Percentiles rank a stretch among this genome's conserved stretches.
These are phyloP conservation scores for Agelas oroides DNA, from an alignment of 37 sponge, comb jelly and placozoan genomes.

Conservation along the genomic window DNA sequence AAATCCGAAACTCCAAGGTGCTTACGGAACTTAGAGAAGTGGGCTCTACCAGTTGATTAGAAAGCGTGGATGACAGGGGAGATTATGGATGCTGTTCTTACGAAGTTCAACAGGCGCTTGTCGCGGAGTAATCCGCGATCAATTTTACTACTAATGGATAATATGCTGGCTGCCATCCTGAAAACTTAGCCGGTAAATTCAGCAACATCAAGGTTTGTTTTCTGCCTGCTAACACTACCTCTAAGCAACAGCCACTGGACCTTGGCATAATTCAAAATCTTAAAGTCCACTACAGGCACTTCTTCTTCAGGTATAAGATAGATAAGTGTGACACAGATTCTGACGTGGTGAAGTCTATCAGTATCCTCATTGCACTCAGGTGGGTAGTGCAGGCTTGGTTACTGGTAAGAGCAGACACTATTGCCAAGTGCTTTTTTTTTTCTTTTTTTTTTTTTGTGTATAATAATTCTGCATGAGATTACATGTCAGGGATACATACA, in stretches of 20 bases:
- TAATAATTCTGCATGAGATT: no score
- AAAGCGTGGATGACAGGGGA: slow-evolving; percentile 47
- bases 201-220: slow-evolving; percentile 37
- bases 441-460: no score
- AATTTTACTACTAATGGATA: slow-evolving; percentile 24
- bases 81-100: slow-evolving; percentile 13
- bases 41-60: slow-evolving; percentile 1
- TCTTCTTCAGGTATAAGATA: slow-evolving; percentile 36
- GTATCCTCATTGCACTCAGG: slow-evolving; percentile 59
- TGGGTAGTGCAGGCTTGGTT: slow-evolving; percentile 72
- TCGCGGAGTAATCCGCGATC: slow-evolving; percentile 9
- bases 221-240: slow-evolving; percentile 57
- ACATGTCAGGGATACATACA: no score
- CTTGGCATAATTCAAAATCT: slow-evolving; percentile 66
- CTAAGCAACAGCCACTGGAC: slow-evolving; percentile 64
- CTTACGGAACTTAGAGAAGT: slow-evolving; percentile 29
- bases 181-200: not conserved
- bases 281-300: slow-evolving; percentile 40
- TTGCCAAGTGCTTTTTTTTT: slow-evolving; percentile 58
- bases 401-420: slow-evolving; percentile 43
- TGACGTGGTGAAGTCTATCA: slow-evolving; percentile 67
- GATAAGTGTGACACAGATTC: slow-evolving; percentile 48
- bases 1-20: slow-evolving; percentile 33
- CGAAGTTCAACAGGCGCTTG: slow-evolving; percentile 11
- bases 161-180: no score